A percentile compares a stretch with the other conserved stretches of the same genome.
Conservation (phyloP, 2,113 vertebrate genomes). For the Lates calcarifer region DNA sequence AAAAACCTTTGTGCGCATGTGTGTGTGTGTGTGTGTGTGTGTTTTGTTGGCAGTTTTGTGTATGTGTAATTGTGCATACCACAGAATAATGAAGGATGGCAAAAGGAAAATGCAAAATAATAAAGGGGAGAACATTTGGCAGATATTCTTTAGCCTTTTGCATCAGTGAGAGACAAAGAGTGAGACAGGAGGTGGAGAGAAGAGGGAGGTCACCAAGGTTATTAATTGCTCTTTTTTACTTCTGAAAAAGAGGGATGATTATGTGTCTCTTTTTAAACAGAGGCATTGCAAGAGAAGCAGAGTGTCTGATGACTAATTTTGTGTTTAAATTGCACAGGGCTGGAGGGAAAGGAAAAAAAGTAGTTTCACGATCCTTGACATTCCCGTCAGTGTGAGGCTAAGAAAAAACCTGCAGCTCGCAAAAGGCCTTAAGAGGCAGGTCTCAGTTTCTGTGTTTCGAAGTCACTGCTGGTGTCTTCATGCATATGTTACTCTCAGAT, state of each 20-base stretch:
- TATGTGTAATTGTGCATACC: neutral
- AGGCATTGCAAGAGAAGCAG: neutral
- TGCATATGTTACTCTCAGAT: slow-evolving; percentile 49
- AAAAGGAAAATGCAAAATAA: slow-evolving; percentile 18
- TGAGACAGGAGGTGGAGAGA: neutral
- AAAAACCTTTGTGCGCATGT: neutral
- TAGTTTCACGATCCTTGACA: slow-evolving; percentile 29
- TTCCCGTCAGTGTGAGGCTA: slow-evolving; percentile 14
- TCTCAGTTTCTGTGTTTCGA: slow-evolving; percentile 29
- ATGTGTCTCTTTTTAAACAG: slow-evolving; percentile 27
- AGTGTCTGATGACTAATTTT: slow-evolving; percentile 22
- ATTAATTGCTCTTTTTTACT: slow-evolving; percentile 38
- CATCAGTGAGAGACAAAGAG: slow-evolving; percentile 2
- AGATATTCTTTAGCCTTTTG: slow-evolving; percentile 5
- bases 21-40: neutral
- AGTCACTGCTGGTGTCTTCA: slow-evolving; percentile 39
- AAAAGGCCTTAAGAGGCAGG: slow-evolving; percentile 17
- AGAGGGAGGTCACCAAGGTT: slow-evolving; percentile 17
- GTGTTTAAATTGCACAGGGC: slow-evolving; percentile 31
- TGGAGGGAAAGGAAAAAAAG: neutral
- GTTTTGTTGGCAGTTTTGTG: too few relatives aligned
- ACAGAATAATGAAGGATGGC: neutral
- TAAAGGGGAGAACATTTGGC: neutral
- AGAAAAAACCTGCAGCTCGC: slow-evolving; percentile 4
- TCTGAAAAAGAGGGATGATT: slow-evolving; percentile 16